A percentile compares a stretch with the other conserved stretches of the same genome.
phyloP scores from a whole-genome alignment of 2,888 invertebrate species.

The Rhamphomyia laevipes region DNA sequence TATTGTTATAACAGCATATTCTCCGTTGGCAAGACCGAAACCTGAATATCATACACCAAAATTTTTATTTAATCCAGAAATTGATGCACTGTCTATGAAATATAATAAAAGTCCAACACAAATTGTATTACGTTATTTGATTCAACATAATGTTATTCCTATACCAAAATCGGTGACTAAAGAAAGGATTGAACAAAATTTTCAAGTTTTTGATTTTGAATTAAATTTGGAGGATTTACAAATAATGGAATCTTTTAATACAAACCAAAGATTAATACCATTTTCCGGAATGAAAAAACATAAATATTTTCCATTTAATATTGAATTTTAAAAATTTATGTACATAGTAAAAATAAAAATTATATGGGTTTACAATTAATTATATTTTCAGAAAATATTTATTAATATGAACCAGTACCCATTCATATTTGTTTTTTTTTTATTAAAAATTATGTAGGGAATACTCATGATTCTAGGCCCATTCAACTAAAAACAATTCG shows the following conservation, averaged over 20 bases:
- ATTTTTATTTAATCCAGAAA: conserved; percentile 29
- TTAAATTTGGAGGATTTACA: conserved; percentile 41
- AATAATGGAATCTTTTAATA: conserved; percentile 15
- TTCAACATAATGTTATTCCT: conserved; percentile 38
- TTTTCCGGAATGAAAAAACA: conserved; percentile 29
- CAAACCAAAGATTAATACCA: conserved; percentile 26
- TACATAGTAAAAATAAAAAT: too few relatives aligned
- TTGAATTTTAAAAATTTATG: conserved; percentile 23
- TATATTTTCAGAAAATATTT: too few relatives aligned
- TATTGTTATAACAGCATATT: conserved; percentile 57
- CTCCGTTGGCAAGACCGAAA: conserved; percentile 56
- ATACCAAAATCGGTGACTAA: conserved; percentile 46
- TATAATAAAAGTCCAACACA: conserved; percentile 52
- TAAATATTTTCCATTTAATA: conserved; percentile 30
- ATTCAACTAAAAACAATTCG: too few relatives aligned
- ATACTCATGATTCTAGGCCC: too few relatives aligned
- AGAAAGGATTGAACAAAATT: conserved; percentile 41
- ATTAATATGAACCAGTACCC: too few relatives aligned
- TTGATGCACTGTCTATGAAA: conserved; percentile 45
- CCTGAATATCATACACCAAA: conserved; percentile 42
- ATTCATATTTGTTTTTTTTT: too few relatives aligned
- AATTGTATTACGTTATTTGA: conserved; percentile 48
- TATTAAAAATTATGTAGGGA: too few relatives aligned
- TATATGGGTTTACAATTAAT: too few relatives aligned
- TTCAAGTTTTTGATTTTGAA: conserved; percentile 46